Conservation (phyloP, 2,888 invertebrate genomes). For the Adineta ricciae region DNA sequence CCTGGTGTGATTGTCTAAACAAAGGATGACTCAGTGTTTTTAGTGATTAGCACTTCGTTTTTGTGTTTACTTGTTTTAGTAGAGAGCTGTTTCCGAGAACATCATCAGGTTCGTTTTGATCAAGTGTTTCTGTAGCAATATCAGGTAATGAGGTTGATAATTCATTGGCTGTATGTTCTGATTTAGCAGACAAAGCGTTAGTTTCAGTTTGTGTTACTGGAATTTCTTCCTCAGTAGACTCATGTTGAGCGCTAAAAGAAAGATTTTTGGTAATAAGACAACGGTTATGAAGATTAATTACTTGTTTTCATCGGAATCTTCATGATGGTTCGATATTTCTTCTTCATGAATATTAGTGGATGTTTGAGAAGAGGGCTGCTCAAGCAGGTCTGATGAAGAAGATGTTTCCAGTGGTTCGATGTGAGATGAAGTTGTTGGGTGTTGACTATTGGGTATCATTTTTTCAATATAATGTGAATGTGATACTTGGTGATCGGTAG, state of each 20-base stretch:
- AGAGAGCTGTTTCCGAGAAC: slow-evolving; percentile 6
- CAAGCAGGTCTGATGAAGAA: not conserved
- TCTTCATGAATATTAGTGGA: not conserved
- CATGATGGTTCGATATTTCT: too few species aligned
- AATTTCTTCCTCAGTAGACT: too few species aligned
- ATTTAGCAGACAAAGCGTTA: too few species aligned
- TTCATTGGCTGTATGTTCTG: not conserved
- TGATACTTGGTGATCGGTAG: not conserved
- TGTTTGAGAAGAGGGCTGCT: not conserved
- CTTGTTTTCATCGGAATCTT: too few species aligned
- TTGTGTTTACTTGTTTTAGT: not conserved
- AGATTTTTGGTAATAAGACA: too few species aligned
- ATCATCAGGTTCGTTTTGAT: not conserved
- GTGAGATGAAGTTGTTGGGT: not conserved
- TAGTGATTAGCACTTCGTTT: too few species aligned
- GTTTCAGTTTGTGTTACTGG: not conserved
- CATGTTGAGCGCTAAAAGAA: too few species aligned
- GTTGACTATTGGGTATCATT: not conserved
- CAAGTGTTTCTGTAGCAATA: not conserved
- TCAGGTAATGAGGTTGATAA: not conserved
- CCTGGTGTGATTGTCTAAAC: not conserved
- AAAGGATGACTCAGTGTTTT: too few species aligned
- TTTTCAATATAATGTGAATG: not conserved
- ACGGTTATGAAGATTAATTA: too few species aligned
- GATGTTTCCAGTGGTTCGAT: not conserved